Base-by-base conservation (phyloP, 92 coral and sea anemone genomes). In the Epizoanthus rinbou region DNA sequence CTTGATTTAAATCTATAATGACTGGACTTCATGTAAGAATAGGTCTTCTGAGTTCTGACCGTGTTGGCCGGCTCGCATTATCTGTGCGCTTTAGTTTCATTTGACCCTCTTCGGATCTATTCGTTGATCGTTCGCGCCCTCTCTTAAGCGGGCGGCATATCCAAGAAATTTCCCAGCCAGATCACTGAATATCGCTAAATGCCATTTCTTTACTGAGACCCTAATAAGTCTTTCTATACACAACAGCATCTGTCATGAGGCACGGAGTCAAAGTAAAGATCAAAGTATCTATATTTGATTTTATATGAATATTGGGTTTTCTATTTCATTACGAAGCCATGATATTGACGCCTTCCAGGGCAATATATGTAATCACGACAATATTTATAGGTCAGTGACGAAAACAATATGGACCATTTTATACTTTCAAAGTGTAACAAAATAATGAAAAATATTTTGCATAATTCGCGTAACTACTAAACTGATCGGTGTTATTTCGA, bases 261-360 rank as follows among this genome's bases (percentile, higher is more conserved):
- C 71, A 60, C 16, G 52, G 57, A 78, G 24, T 78, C 58, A 62
- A 43, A 59, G 58, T 78, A 78, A 78, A 78, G 82, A 78, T 37
- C 56, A 78, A 41, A 41, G 69, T 63, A 45, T 24, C 59, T 78
- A 39, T 78, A 37, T 78, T 78, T 78, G 71, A 65, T 60, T 78
- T 60, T 62, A 78, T 78, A 60, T 28, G 71, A 78, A 78, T 78
- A 41, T 62, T 35, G 57, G 82, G 82, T 10, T 76, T 76, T 76
- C 62, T 71, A 60, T 78, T 60, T 43, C 58, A 60, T 78, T 78
- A 76, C 63, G 60, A 41, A 76, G 82, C 43, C 39, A 60, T 60
- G 35, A 78, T 60, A 39, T 60, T 78, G 57, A 28, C 43, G 64
- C 50, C 56, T 41, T 57, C 39, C 21, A 62, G 18, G 31, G 17